A percentile compares a stretch with the other conserved stretches of the same genome.
Conservation (phyloP, 64 coral and sea anemone genomes). For the Actinia equina region DNA sequence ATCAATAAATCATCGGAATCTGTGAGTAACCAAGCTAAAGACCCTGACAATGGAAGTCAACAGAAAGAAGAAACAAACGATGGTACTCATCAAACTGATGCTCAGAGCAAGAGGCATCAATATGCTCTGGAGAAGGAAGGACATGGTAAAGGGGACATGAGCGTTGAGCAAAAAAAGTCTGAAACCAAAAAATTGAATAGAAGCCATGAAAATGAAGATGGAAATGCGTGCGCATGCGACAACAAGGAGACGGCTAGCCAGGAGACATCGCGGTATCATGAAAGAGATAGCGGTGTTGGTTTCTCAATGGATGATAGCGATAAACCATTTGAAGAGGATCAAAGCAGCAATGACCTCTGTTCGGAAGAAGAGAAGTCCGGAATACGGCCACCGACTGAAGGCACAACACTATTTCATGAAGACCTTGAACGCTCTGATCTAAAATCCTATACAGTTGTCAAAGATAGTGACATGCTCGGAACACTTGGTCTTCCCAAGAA, state of each 20-base stretch:
- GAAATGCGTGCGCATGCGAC: neutral
- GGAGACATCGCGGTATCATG: constrained; percentile 14
- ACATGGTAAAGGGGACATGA: constrained; percentile 11
- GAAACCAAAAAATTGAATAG: neutral
- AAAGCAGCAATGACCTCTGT: constrained; percentile 18
- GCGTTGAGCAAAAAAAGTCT: neutral
- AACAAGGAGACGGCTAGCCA: constrained; percentile 25
- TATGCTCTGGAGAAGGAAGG: neutral
- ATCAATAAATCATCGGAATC: neutral
- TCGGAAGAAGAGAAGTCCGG: neutral
- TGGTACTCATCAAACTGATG: neutral
- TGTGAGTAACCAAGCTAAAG: neutral
- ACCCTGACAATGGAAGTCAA: neutral
- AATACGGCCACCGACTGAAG: constrained; percentile 27
- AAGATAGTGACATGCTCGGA: constrained; percentile 52
- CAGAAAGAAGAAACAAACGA: neutral
- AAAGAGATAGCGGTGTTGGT: constrained; percentile 73
- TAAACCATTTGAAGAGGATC: constrained; percentile 18
- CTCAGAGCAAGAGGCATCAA: neutral
- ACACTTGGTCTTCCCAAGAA: constrained; percentile 61
- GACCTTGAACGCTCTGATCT: constrained; percentile 1
- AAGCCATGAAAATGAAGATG: neutral
- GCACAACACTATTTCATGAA: neutral
- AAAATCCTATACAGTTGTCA: neutral
- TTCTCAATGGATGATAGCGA: constrained; percentile 73